Evolutionary conservation across 1,140 invertebrate species (phyloP), one percentile per base, ranked within the genome.

Genomic region (Bathynomus jamesi): DNA sequence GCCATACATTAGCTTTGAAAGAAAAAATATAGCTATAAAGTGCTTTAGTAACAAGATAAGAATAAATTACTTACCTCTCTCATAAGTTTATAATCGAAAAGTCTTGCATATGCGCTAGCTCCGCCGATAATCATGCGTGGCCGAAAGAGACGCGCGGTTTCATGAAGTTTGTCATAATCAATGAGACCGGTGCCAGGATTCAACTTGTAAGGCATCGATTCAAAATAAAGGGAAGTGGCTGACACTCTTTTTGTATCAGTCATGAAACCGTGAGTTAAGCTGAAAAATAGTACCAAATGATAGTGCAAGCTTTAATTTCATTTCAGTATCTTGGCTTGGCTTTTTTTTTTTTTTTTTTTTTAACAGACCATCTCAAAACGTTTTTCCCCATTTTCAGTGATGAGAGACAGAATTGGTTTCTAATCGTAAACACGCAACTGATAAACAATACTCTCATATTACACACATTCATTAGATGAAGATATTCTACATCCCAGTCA

Each of bases 51-150:
- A n/a, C n/a, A n/a, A n/a, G n/a, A n/a, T n/a, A n/a, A n/a, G n/a
- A n/a, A 71, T 61, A 61, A 40, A 21, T n/a, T 28, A 61, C 65
- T 28, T 70, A 79, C 79, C 79, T 87, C 80, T 67, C 87, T 80
- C 80, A 90, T 90, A 28, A 83, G 81, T 62, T 85, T 82, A 80
- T 89, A 90, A 78, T 90, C 88, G 62, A 91, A 77, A 69, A 87
- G 82, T 61, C 89, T 81, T 0, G 88, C 84, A 79, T 90, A 91
- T 73, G 88, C 89, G 72, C 86, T 88, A 21, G 87, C 83, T 66
- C 88, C 89, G 76, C 89, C 89, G 80, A 90, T 85, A 31, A 90
- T 89, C 24, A 90, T 78, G 74, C 85, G 85, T 2, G 89, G 89
- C 65, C 86, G 80, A 78, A 88, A 89, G 4, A 88, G 81, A 61